Conservation (phyloP, 2,888 invertebrate genomes). For the Parascotia fuliginaria region DNA sequence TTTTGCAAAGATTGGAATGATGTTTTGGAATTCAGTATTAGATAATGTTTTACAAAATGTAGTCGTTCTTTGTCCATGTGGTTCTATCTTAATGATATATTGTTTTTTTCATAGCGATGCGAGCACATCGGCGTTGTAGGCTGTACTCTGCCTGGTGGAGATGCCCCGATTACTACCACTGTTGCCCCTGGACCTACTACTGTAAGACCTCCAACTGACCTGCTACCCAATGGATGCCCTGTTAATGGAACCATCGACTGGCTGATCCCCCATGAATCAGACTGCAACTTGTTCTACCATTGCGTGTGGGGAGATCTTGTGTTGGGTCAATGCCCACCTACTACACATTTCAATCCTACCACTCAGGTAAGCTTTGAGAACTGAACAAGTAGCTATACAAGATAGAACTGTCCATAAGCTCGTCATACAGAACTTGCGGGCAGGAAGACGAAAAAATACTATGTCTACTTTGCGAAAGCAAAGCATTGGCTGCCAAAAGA, state of each 20-base stretch:
- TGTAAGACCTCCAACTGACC: not conserved
- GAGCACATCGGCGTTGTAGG: not conserved
- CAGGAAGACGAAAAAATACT: too few species aligned
- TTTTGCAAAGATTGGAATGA: too few species aligned
- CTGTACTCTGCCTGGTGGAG: not conserved
- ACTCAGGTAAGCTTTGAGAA: slow-evolving; percentile 40
- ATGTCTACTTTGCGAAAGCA: too few species aligned
- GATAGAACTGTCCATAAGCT: too few species aligned
- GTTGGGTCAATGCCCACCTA: slow-evolving; percentile 37
- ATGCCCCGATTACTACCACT: not conserved
- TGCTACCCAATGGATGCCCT: slow-evolving; percentile 37
- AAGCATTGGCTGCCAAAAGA: too few species aligned
- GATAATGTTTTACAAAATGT: too few species aligned
- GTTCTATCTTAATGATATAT: not conserved
- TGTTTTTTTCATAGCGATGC: not conserved
- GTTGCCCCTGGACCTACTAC: not conserved
- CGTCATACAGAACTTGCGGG: too few species aligned
- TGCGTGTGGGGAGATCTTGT: slow-evolving; percentile 39
- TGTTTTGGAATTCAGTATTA: too few species aligned
- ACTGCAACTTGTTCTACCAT: slow-evolving; percentile 47
- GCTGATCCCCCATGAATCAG: slow-evolving; percentile 41
- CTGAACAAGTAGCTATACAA: too few species aligned
- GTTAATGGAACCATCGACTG: slow-evolving; percentile 33
- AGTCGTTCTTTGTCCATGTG: too few species aligned
- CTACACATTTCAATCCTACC: slow-evolving; percentile 46